These are phyloP conservation scores for Lepisosteus osseus DNA, from an alignment of 2,113 vertebrate genomes.

Conservation along the genomic window DNA sequence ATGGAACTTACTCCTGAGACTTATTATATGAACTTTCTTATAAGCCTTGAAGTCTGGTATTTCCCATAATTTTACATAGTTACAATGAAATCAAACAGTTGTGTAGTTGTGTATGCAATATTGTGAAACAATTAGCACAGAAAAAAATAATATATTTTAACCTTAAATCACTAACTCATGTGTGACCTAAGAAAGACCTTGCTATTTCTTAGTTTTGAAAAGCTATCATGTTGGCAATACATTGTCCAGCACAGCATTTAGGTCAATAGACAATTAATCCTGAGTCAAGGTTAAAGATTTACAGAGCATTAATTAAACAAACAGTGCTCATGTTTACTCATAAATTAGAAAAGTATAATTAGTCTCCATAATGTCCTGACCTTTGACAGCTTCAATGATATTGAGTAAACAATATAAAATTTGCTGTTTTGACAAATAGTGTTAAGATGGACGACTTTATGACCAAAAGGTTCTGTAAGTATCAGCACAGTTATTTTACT, in stretches of 20 bases:
- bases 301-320: slow-evolving; percentile 13
- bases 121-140: too few relatives aligned
- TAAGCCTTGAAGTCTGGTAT: too few relatives aligned
- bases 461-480: background rate
- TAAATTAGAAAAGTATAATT: slow-evolving; percentile 13
- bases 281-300: slow-evolving; percentile 7
- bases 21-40: too few relatives aligned
- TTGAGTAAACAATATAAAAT: background rate
- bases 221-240: slow-evolving; percentile 1
- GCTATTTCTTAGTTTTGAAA: background rate
- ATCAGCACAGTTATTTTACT: background rate
- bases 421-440: background rate
- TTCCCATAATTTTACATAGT: too few relatives aligned
- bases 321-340: slow-evolving; percentile 1
- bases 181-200: background rate
- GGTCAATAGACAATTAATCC: slow-evolving; percentile 13
- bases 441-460: background rate
- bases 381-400: background rate
- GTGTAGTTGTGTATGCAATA: too few relatives aligned
- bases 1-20: too few relatives aligned
- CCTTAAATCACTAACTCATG: background rate
- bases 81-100: too few relatives aligned
- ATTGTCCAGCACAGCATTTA: background rate
- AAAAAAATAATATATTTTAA: too few relatives aligned
- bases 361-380: slow-evolving; percentile 6